A percentile compares a stretch with the other conserved stretches of the same genome.
These are phyloP conservation scores for Psittacula derbiana DNA, from an alignment of 2,797 vertebrate genomes.

Conservation along the genomic window DNA sequence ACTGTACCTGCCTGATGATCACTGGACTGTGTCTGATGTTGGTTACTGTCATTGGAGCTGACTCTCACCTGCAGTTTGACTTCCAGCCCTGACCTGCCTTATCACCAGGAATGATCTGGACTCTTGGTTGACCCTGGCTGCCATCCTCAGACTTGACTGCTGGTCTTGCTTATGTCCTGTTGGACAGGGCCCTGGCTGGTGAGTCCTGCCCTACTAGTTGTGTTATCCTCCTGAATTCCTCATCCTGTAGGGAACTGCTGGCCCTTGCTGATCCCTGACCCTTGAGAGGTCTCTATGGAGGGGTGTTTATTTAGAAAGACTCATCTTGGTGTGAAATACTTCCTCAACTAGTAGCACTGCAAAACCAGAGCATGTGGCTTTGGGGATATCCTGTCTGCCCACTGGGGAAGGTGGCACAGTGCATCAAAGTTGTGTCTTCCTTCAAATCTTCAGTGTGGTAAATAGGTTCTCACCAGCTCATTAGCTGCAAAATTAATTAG, in stretches of 20 bases:
- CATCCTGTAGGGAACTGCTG: neutral
- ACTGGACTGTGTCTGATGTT: neutral
- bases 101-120: neutral
- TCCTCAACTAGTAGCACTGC: neutral
- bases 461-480: neutral
- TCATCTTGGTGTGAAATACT: conserved; percentile 13
- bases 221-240: neutral
- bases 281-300: neutral
- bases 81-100: neutral
- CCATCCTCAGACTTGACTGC: neutral
- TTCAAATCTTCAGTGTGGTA: neutral
- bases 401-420: neutral
- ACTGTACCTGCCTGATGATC: neutral
- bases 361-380: neutral
- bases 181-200: neutral
- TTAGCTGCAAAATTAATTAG: conserved; percentile 36
- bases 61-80: neutral
- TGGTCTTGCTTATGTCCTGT: neutral
- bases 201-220: neutral
- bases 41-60: neutral
- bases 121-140: neutral
- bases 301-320: neutral
- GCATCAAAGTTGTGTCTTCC: conserved; percentile 1
- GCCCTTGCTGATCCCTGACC: neutral
- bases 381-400: neutral